These are phyloP conservation scores for Nematostella vectensis DNA, from an alignment of 92 coral and sea anemone genomes.

Conservation along the genomic window DNA sequence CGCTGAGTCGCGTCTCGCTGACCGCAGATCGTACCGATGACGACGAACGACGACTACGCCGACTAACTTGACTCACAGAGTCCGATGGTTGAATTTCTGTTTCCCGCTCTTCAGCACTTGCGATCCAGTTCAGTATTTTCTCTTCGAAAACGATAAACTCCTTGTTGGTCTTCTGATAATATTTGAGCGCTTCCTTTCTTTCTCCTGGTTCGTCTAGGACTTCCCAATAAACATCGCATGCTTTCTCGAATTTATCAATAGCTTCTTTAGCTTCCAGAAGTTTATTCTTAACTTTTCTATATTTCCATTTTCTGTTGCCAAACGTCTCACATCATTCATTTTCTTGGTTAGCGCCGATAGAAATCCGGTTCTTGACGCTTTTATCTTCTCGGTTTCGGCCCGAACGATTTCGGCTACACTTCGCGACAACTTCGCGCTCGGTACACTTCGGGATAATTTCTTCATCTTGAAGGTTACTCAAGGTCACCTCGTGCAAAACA, in stretches of 20 bases:
- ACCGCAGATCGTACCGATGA: not conserved
- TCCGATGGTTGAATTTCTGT: slow-evolving; percentile 2
- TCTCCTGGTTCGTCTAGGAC: not conserved
- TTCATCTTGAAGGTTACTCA: too few species aligned
- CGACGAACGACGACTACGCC: not conserved
- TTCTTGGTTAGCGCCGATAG: too few species aligned
- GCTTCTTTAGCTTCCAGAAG: not conserved
- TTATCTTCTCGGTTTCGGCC: too few species aligned
- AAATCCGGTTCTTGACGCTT: too few species aligned
- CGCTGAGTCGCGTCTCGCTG: not conserved
- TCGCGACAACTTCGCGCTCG: too few species aligned
- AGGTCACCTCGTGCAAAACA: too few species aligned
- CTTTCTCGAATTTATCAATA: not conserved
- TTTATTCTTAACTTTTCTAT: not conserved
- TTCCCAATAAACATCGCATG: slow-evolving; percentile 1
- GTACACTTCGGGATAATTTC: too few species aligned
- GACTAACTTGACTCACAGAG: slow-evolving; percentile 2
- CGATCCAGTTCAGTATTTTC: not conserved
- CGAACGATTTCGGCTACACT: too few species aligned
- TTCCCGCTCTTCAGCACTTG: not conserved
- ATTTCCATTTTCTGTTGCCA: too few species aligned
- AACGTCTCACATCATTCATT: too few species aligned
- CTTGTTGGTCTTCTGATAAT: not conserved
- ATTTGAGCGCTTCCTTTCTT: not conserved
- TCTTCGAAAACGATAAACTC: not conserved